Evolutionary conservation across 2,797 vertebrate genomes (phyloP).

Genomic region (Melanotaenia trifasciata): DNA sequence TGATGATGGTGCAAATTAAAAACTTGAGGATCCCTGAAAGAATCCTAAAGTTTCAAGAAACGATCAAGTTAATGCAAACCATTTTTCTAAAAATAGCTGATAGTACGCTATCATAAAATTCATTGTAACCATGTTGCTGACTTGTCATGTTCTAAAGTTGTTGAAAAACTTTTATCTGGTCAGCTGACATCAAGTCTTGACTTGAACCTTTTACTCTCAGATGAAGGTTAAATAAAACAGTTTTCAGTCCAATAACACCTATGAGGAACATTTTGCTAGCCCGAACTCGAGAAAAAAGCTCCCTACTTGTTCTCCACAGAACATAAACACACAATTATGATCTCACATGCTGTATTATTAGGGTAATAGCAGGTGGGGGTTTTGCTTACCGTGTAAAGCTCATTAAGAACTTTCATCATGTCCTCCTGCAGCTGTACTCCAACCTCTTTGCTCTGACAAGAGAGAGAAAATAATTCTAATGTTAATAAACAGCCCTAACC

Average conservation of each 20-base stretch:
- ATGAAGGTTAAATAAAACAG: neutral
- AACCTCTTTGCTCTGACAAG: constrained; percentile 95
- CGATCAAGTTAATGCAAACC: neutral
- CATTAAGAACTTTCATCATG: constrained; percentile 97
- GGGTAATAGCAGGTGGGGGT: neutral
- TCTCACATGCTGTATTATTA: constrained; percentile 1
- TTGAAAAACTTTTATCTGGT: too few species aligned
- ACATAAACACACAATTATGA: constrained; percentile 4
- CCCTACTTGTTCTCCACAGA: neutral
- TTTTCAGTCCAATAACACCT: neutral
- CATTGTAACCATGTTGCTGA: neutral
- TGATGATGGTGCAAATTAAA: constrained; percentile 4
- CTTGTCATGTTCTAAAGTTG: neutral
- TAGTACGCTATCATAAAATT: neutral
- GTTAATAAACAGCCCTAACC: constrained; percentile 7
- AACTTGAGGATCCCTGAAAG: neutral
- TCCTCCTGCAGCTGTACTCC: constrained; percentile 97
- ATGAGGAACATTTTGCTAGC: neutral
- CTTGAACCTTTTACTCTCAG: neutral
- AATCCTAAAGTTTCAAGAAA: neutral
- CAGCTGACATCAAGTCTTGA: neutral
- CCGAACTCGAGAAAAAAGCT: neutral
- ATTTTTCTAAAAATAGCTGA: neutral
- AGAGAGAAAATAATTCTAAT: constrained; percentile 29
- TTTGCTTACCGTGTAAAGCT: constrained; percentile 94